Evolutionary conservation across 2,888 invertebrate genomes (phyloP), one percentile per base, ranked within the genome.

Genomic region (Psococerastis gibbosa): DNA sequence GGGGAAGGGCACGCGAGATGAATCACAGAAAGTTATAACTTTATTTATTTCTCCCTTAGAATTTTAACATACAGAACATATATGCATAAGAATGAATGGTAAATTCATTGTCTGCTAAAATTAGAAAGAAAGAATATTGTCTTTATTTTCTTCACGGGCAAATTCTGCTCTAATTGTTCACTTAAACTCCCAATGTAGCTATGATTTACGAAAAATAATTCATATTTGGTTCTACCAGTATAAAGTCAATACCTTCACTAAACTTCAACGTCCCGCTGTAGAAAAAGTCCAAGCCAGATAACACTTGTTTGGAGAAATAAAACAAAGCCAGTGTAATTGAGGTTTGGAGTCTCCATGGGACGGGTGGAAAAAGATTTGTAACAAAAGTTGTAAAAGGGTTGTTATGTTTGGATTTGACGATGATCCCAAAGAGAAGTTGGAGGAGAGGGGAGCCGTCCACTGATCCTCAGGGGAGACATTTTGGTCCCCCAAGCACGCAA

Each of bases 301-400:
- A n/a, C n/a, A 9, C 9, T 31, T n/a, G 31, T 31, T 31, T 31
- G n/a, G 31, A 31, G 27, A 27, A 27, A 27, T 11, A 27, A 27
- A 27, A 11, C 27, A 9, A 11, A 27, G 11, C 27, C 27, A 27
- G 27, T 27, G 27, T 27, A 27, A 27, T n/a, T 27, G 27, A 27
- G 27, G 27, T 27, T 27, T 27, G 27, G 11, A 27, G 8, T 27
- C 27, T 27, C 27, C 8, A 11, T 9, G 27, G 27, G 27, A 11
- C 27, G 8, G 27, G 8, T 6, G 27, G 27, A 27, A 27, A 27
- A 27, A 38, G 38, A 38, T 38, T 38, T 38, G 38, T 38, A 18
- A 20, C 13, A 38, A 38, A 38, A 38, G 38, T 38, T 38, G 38
- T 38, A 38, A 38, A 38, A 38, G 38, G 38, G 38, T 38, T 38